Percentiles rank a stretch among this genome's conserved stretches.
Evolutionary conservation across 2,113 vertebrate genomes (phyloP).

Genomic region (Hippocampus guttulatus): DNA sequence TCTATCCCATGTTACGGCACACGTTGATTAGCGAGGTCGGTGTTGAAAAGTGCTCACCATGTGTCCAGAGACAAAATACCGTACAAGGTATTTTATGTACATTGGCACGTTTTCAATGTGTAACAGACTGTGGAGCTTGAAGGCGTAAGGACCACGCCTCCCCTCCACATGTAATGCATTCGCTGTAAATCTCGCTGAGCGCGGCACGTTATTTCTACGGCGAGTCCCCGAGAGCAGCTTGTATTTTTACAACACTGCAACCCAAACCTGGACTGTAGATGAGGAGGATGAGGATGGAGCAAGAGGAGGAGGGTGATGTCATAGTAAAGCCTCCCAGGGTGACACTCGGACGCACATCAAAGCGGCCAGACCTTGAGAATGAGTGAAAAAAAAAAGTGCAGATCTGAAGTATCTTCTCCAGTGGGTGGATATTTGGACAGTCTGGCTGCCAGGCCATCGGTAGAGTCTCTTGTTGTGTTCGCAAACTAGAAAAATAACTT

Average conservation of each 20-base stretch:
- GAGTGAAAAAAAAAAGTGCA: background rate
- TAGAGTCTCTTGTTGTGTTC: no score
- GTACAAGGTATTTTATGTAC: background rate
- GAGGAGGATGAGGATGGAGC: constrained; percentile 40
- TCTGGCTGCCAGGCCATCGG: no score
- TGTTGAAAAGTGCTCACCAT: no score
- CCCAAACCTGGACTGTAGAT: background rate
- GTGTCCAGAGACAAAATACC: background rate
- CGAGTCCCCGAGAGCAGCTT: constrained; percentile 36
- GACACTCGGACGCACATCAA: constrained; percentile 60
- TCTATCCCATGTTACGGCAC: no score
- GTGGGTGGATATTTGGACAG: no score
- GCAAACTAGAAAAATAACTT: no score
- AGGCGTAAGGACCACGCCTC: constrained; percentile 2
- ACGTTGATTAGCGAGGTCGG: no score
- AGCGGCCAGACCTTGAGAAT: constrained; percentile 31
- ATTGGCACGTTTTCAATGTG: constrained; percentile 7
- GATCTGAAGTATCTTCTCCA: no score
- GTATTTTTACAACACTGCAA: constrained; percentile 9
- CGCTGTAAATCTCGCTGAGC: constrained; percentile 39
- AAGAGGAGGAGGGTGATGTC: constrained; percentile 66
- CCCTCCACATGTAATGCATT: background rate
- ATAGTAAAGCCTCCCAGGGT: constrained; percentile 53
- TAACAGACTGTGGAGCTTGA: constrained; percentile 9
- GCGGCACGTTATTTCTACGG: constrained; percentile 34